Evolutionary conservation across 2,113 vertebrate species (phyloP).

Genomic region (Chrysochloris asiatica): DNA sequence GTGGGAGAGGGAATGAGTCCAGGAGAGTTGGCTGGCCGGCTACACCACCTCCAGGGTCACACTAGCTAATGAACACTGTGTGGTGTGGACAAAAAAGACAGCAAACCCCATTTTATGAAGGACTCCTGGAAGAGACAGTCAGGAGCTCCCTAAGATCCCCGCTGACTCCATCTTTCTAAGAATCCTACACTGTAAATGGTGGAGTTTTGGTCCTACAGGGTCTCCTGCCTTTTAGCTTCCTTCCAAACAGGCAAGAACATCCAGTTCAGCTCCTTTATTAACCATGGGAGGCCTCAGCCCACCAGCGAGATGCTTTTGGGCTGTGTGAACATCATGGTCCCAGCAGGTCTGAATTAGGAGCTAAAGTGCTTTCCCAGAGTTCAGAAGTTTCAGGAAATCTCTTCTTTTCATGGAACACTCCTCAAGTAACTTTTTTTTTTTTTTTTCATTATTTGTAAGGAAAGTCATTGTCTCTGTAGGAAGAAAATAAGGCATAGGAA

Average conservation of each 20-base stretch:
- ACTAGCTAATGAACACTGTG: background rate
- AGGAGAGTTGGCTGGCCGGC: background rate
- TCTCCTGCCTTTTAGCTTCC: background rate
- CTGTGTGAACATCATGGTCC: background rate
- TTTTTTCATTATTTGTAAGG: conserved; percentile 21
- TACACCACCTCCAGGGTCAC: background rate
- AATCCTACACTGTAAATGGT: rapidly evolving
- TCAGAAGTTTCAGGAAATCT: conserved; percentile 54
- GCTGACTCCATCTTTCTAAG: background rate
- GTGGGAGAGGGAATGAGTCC: background rate
- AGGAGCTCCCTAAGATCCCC: background rate
- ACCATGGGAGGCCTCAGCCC: background rate
- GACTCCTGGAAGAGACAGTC: background rate
- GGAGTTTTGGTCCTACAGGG: background rate
- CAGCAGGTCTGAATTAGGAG: background rate
- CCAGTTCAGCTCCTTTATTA: conserved; percentile 39
- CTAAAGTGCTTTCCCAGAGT: conserved; percentile 39
- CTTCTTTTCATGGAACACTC: conserved; percentile 59
- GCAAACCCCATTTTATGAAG: background rate
- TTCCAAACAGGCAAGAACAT: background rate
- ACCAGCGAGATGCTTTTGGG: background rate
- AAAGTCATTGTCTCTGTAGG: conserved; percentile 7
- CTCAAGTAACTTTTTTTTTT: conserved; percentile 43
- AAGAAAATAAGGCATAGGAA: background rate
- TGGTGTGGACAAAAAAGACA: background rate